Conservation (phyloP, 2,888 invertebrate genomes). For the Trissoscelio sp. region DNA sequence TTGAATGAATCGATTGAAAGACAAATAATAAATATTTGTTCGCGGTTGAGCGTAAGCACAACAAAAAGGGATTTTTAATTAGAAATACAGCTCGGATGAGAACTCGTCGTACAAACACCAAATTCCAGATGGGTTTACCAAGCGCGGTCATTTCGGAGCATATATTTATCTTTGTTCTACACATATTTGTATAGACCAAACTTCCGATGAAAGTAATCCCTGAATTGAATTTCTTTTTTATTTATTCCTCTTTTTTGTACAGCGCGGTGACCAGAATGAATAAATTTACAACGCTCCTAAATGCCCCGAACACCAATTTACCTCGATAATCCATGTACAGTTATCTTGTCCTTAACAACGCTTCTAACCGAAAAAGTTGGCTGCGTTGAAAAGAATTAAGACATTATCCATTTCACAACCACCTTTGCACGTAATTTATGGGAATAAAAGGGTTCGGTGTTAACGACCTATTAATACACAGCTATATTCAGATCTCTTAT, state of each 20-base stretch:
- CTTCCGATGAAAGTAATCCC: conserved; percentile 22
- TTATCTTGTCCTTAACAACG: conserved; percentile 49
- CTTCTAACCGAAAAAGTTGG: conserved; percentile 37
- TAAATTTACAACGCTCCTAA: conserved; percentile 31
- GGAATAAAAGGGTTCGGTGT: conserved; percentile 29
- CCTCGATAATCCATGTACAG: conserved; percentile 53
- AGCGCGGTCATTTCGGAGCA: not conserved
- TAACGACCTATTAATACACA: conserved; percentile 14
- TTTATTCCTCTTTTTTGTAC: not conserved
- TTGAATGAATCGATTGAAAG: too few relatives aligned
- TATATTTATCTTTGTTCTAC: not conserved
- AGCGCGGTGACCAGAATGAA: conserved; percentile 15
- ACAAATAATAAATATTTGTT: too few relatives aligned
- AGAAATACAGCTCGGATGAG: too few relatives aligned
- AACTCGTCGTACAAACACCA: too few relatives aligned
- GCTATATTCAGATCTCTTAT: not conserved
- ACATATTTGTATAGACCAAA: not conserved
- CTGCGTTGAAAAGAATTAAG: conserved; percentile 39
- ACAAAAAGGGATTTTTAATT: too few relatives aligned
- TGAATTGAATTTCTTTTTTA: conserved; percentile 11
- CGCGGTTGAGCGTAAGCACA: too few relatives aligned
- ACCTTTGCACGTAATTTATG: conserved; percentile 39
- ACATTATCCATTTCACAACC: conserved; percentile 36
- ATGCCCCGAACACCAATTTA: conserved; percentile 32
- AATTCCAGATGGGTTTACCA: too few relatives aligned